Evolutionary conservation across 23 tunicate genomes (phyloP), one percentile per base, ranked within the genome.

Genomic region (Phallusia fumigata): DNA sequence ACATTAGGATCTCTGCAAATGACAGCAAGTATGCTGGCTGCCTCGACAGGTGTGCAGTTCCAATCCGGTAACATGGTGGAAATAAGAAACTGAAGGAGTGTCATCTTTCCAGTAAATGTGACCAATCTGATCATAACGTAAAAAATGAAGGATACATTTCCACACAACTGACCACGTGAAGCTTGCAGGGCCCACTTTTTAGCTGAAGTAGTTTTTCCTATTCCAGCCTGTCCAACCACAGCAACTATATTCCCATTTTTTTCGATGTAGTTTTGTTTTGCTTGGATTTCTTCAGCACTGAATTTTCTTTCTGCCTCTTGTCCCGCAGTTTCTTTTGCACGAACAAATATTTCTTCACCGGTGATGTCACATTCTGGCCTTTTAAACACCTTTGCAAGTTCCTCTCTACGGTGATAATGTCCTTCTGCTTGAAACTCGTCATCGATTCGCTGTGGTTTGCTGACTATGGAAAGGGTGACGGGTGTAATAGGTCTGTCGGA

Each of bases 111-210:
- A 2, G 11, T 8, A 24, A 58, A 58, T 1, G 8, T 24, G 69
- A 58, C 3, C 15, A 21, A 3, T 13, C 69, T 22, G 13, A 58
- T 58, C 13, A 58, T 13, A 24, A 58, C 13, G 69, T 58, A 58
- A 24, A 58, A 58, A 13, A 58, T 21, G 16, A 21, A 58, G 3
- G 69, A 58, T 58, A 58, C 28, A 6, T 13, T 58, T 21, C 69
- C 69, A 58, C 26, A 58, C 69, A 58, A 58, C 16, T 58, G 69
- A 1, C 28, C 28, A 24, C 13, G 15, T 21, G 16, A 58, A 6
- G 69, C 69, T 58, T 58, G 69, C 11, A 58, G 28, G 13, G 69
- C 69, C 69, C 69, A 58, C 26, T 58, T 58, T 58, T 58, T 58
- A 1, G 69, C 69, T 21, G 69, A 58, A 13, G 69, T 58, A 6